phyloP scores from a whole-genome alignment of 2,113 vertebrate genomes.

The Indri indri region DNA sequence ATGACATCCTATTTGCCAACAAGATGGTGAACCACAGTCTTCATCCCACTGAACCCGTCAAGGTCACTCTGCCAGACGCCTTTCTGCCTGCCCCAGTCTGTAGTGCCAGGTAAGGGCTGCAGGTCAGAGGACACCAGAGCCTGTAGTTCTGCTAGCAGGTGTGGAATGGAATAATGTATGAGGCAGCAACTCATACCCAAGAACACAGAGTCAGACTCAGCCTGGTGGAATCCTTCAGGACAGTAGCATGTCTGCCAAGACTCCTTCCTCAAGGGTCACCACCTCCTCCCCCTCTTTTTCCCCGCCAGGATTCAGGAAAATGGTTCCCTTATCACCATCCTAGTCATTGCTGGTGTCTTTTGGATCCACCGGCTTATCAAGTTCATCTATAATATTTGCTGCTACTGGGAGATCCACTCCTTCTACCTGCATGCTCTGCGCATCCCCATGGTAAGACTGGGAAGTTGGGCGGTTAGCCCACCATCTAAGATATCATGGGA shows the following conservation, averaged over 20 bases:
- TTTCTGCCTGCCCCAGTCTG: slow-evolving; percentile 94
- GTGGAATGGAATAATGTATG: neutral
- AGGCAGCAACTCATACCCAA: neutral
- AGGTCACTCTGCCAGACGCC: slow-evolving; percentile 96
- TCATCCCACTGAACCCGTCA: slow-evolving; percentile 89
- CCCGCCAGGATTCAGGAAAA: slow-evolving; percentile 92
- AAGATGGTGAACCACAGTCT: slow-evolving; percentile 97
- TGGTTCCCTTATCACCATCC: slow-evolving; percentile 92
- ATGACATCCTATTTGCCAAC: slow-evolving; percentile 99
- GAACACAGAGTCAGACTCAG: neutral
- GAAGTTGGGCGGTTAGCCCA: neutral
- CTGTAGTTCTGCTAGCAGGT: neutral
- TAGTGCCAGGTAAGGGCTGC: slow-evolving; percentile 87
- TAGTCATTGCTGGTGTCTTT: slow-evolving; percentile 96
- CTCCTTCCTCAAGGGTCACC: neutral
- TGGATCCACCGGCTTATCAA: slow-evolving; percentile 97
- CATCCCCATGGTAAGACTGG: slow-evolving; percentile 93
- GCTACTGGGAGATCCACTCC: slow-evolving; percentile 98
- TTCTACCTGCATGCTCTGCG: slow-evolving; percentile 96
- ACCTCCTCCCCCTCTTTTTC: neutral
- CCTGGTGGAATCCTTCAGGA: neutral
- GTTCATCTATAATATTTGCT: slow-evolving; percentile 98
- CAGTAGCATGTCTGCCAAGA: neutral
- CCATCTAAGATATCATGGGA: neutral
- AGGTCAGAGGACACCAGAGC: neutral